Conservation (phyloP, 2,113 vertebrate genomes). For the Bubo bubo region DNA sequence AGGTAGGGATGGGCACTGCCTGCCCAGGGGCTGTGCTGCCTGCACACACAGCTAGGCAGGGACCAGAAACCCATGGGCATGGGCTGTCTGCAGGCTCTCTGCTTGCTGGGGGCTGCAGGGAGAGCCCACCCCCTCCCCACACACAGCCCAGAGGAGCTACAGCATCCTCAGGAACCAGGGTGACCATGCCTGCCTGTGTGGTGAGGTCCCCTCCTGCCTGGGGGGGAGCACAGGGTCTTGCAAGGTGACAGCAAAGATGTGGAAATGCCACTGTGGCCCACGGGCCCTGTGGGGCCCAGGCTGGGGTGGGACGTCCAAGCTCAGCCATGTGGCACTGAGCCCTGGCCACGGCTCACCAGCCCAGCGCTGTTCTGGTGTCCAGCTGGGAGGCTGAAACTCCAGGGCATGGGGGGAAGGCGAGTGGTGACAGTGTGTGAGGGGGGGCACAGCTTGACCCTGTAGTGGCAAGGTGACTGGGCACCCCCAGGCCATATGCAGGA, state of each 20-base stretch:
- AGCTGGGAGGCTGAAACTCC: neutral
- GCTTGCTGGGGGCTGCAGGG: neutral
- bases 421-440: neutral
- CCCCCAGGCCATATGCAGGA: neutral
- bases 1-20: neutral
- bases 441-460: neutral
- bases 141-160: neutral
- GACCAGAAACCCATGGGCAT: neutral
- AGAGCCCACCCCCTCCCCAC: neutral
- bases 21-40: neutral
- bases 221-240: neutral
- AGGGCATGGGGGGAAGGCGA: neutral
- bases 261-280: neutral
- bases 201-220: neutral
- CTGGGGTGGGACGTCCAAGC: neutral
- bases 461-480: neutral
- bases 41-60: neutral
- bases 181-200: neutral
- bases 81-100: neutral
- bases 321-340: neutral
- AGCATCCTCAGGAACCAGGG: neutral
- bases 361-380: neutral
- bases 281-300: rapidly evolving
- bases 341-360: neutral
- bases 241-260: neutral